Evolutionary conservation across 1,140 invertebrate genomes (phyloP).

Genomic region (Bombus superbus): DNA sequence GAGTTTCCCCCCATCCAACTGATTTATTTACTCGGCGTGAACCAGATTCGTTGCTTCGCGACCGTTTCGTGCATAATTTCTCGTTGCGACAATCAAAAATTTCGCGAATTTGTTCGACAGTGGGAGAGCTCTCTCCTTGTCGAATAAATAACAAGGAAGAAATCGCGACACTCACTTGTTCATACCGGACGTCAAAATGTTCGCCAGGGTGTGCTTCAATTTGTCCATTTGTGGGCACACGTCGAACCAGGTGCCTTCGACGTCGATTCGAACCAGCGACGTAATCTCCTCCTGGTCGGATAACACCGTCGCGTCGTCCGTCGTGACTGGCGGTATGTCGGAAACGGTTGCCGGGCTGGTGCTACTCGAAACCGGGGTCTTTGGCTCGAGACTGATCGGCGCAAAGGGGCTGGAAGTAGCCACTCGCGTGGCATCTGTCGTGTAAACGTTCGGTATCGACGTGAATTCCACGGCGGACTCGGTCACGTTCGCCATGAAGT

Average conservation of each 20-base stretch:
- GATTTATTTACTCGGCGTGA: background rate
- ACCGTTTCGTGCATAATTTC: background rate
- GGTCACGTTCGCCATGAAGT: conserved; percentile 10
- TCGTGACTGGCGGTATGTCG: conserved; percentile 35
- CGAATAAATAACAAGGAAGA: background rate
- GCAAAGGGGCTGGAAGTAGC: conserved; percentile 1
- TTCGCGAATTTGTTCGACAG: too few relatives aligned
- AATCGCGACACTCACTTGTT: conserved; percentile 68
- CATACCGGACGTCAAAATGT: conserved; percentile 64
- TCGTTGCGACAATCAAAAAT: too few relatives aligned
- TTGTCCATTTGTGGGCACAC: conserved; percentile 70
- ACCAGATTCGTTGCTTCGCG: too few relatives aligned
- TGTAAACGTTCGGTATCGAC: background rate
- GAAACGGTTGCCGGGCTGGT: conserved; percentile 9
- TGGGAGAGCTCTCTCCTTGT: too few relatives aligned
- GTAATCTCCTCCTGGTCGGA: conserved; percentile 64
- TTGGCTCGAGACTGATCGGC: background rate
- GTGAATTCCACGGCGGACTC: background rate
- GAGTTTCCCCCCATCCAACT: background rate
- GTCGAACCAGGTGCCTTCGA: conserved; percentile 71
- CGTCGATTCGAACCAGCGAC: conserved; percentile 73
- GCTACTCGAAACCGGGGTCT: background rate
- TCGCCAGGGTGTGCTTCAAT: conserved; percentile 68
- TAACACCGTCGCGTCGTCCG: conserved; percentile 40
- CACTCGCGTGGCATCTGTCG: background rate